phyloP scores from a whole-genome alignment of 2,888 invertebrate species.

The Escarpia spicata region DNA sequence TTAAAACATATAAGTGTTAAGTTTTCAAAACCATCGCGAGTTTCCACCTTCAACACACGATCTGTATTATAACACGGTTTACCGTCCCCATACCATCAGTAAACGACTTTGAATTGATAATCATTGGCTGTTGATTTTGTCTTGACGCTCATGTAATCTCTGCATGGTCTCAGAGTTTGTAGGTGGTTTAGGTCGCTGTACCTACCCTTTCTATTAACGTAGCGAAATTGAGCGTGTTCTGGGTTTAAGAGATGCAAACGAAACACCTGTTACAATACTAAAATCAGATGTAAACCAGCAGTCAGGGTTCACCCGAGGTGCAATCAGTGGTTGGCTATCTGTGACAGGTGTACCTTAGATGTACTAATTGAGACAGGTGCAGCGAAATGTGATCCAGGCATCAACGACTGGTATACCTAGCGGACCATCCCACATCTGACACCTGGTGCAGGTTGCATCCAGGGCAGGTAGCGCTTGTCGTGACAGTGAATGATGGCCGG shows the following conservation, averaged over 20 bases:
- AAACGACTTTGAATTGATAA: not conserved
- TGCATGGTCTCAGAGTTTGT: not conserved
- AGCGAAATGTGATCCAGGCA: not conserved
- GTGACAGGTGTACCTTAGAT: slow-evolving; percentile 2
- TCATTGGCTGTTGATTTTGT: not conserved
- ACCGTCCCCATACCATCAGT: not conserved
- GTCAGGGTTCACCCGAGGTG: not conserved
- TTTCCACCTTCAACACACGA: not conserved
- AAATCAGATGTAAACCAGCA: not conserved
- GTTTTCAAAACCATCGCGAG: not conserved
- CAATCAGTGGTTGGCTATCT: not conserved
- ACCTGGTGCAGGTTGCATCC: not conserved
- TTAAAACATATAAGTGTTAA: not conserved
- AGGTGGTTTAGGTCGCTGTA: not conserved
- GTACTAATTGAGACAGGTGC: not conserved
- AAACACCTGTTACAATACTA: not conserved
- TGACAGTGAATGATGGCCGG: not conserved
- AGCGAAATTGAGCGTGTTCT: not conserved
- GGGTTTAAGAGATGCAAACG: not conserved
- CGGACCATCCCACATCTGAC: not conserved
- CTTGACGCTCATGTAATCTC: not conserved
- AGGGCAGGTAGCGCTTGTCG: not conserved
- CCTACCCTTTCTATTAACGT: not conserved
- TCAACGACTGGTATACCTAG: not conserved
- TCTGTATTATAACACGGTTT: no score